Evolutionary conservation across 2,113 vertebrate genomes (phyloP), one percentile per base, ranked within the genome.

Genomic region (Centropristis striata): DNA sequence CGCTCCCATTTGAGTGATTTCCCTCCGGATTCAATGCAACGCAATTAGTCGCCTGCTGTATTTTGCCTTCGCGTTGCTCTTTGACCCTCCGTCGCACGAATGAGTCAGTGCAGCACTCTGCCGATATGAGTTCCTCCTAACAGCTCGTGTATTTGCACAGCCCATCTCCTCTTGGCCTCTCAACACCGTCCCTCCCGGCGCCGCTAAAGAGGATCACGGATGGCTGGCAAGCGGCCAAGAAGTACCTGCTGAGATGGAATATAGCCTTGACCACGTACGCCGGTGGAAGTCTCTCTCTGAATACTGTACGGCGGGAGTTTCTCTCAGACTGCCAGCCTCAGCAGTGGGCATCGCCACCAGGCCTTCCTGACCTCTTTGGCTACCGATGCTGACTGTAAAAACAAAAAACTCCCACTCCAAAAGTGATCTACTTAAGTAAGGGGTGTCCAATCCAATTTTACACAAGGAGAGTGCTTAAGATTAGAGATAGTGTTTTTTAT

Each of bases 401-500:
- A 88, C 81, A 89, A 83, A 88, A n/a, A 88, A 85, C 79, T 77
- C 71, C 71, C n/a, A 1, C 89, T 89, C 49, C 63, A 75, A 69
- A 89, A 92, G 91, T 91, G 89, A 94, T 94, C 85, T 92, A 72
- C 88, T 91, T 92, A 93, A 92, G 92, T 92, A 87, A 84, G 64
- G n/a, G 82, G 72, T 87, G 88, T 90, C 90, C 90, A 93, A 93
- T 93, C 89, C 92, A 92, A 93, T 92, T 92, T 92, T 88, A 83
- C 87, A 86, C 67, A 8, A 49, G 79, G 42, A 80, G 76, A 85
- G 91, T 83, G 89, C 86, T 91, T 86, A 81, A 91, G 89, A 92
- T 90, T 86, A 89, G 75, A 91, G 85, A 81, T 83, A 83, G 87
- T 87, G 87, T 91, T 87, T 86, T 90, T 87, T 85, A 81, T 88